phyloP scores from a whole-genome alignment of 2,888 invertebrate species.

The Coenonympha arcania region DNA sequence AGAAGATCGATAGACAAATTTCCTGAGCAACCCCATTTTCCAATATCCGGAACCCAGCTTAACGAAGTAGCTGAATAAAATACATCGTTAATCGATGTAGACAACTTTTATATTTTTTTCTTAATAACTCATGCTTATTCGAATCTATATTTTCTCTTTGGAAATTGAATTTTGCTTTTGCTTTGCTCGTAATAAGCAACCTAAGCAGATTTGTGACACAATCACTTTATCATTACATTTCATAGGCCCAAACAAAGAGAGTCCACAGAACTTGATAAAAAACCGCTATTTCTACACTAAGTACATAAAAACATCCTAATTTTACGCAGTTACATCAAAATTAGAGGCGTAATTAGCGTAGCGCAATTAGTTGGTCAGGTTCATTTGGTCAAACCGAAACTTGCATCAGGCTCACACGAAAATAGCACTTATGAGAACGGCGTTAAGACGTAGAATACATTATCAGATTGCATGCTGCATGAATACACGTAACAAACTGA shows the following conservation, averaged over 20 bases:
- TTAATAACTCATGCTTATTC: no score
- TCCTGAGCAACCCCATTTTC: conserved; percentile 68
- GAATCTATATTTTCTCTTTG: no score
- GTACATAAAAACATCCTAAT: conserved; percentile 31
- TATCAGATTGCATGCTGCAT: background rate
- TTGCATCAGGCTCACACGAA: background rate
- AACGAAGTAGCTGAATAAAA: conserved; percentile 3
- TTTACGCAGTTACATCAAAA: conserved; percentile 32
- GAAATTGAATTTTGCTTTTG: no score
- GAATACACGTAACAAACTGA: conserved; percentile 1
- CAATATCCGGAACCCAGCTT: conserved; percentile 63
- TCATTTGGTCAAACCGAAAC: conserved; percentile 16
- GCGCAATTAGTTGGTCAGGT: conserved; percentile 32
- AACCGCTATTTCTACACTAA: conserved; percentile 20
- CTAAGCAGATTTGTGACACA: no score
- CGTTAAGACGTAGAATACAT: background rate
- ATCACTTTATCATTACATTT: no score
- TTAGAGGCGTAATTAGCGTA: conserved; percentile 35
- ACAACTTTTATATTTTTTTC: no score
- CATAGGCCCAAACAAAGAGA: no score
- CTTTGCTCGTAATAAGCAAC: no score
- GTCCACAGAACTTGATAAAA: conserved; percentile 13
- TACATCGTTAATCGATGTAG: conserved; percentile 2
- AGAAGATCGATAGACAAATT: conserved; percentile 56
- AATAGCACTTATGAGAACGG: background rate